Evolutionary conservation across 1,140 invertebrate genomes (phyloP), one percentile per base, ranked within the genome.

Genomic region (Drosophila kurseongensis): DNA sequence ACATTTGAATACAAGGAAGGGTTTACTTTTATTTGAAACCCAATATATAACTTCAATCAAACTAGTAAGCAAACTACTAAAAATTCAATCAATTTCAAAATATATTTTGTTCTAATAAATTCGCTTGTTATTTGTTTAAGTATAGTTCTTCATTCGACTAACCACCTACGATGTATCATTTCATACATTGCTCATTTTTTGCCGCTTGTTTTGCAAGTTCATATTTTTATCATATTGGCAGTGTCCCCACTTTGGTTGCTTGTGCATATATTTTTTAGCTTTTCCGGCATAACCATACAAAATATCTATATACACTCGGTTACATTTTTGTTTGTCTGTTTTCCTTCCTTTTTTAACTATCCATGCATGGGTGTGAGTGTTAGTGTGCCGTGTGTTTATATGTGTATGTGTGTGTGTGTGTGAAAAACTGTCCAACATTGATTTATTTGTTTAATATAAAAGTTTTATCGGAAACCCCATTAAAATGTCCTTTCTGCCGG

Each of bases 361-460:
- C 61, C 58, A 62, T 51, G 61, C 68, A 77, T 51, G 63, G 55
- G 59, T 75, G 38, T 61, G 18, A 76, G 74, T 76, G 51, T 76
- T 72, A 73, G 71, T 74, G 40, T 38, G 68, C 14, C 44, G 44
- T 32, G 42, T 54, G 60, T 50, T 23, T 23, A 23, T 23, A 5
- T 5, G 32, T 59, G 41, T 36, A 8, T 67, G 45, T 81, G 57
- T 69, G 51, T 78, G 56, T 84, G 55, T 89, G 86, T 90, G 77
- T 79, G 75, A 79, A 82, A 85, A 84, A 88, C 79, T 88, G 83
- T 78, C 88, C 80, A 84, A 88, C 80, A 88, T 88, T 91, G 88
- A 91, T 91, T 91, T 91, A 91, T 91, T 91, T 91, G 80, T 84
- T 88, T 91, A 91, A 91, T 91, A 88, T 91, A 88, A 91, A 91